phyloP scores from a whole-genome alignment of 2,888 invertebrate genomes.

The Cheiracanthium punctorium region DNA sequence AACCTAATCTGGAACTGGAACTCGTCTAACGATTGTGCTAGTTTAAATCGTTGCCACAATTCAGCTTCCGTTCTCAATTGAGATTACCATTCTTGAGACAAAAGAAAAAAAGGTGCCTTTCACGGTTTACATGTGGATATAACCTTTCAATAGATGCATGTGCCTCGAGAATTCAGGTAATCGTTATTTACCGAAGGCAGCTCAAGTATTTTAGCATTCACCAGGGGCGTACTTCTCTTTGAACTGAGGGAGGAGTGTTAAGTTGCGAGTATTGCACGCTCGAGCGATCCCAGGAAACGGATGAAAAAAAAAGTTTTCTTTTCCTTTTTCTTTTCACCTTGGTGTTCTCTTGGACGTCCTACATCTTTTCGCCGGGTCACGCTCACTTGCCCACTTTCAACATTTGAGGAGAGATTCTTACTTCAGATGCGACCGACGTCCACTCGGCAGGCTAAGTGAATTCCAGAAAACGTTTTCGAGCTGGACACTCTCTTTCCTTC shows the following conservation, averaged over 20 bases:
- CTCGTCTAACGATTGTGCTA: no score
- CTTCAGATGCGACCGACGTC: neutral
- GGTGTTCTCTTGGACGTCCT: neutral
- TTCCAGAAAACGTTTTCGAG: no score
- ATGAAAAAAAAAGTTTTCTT: neutral
- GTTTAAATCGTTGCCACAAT: no score
- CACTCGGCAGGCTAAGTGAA: neutral
- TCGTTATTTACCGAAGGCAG: neutral
- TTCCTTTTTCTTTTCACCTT: no score
- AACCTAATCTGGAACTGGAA: no score
- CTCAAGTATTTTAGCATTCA: neutral
- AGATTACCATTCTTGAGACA: no score
- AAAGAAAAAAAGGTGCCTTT: no score
- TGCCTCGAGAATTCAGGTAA: no score
- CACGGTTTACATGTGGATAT: no score
- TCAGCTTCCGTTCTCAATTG: no score
- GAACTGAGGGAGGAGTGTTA: neutral
- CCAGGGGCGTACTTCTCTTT: conserved; percentile 1
- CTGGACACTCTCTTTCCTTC: no score
- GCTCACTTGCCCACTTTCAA: neutral
- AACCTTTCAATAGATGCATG: no score
- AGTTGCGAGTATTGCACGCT: neutral
- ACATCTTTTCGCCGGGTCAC: neutral
- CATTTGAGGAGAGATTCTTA: neutral
- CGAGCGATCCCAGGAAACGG: neutral